phyloP scores from a whole-genome alignment of 2,113 vertebrate species.

The Platanista minor region DNA sequence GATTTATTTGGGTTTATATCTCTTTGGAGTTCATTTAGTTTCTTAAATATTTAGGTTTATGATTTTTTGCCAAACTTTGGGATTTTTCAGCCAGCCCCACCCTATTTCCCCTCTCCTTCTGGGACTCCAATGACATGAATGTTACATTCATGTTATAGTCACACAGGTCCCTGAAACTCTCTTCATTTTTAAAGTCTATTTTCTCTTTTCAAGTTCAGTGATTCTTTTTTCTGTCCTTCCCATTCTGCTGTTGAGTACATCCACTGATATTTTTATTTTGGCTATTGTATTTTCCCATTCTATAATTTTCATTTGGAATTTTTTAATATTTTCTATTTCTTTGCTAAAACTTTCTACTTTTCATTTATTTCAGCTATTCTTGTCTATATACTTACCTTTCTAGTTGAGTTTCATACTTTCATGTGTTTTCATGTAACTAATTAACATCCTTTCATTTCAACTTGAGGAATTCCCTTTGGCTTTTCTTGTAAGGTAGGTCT shows the following conservation, averaged over 20 bases:
- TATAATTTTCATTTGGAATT: not conserved
- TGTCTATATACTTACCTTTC: not conserved
- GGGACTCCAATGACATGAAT: not conserved
- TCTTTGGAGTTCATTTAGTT: not conserved
- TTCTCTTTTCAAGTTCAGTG: not conserved
- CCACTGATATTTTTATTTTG: no score
- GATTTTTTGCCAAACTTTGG: not conserved
- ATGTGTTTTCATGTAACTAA: not conserved
- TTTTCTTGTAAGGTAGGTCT: not conserved
- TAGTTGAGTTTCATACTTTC: not conserved
- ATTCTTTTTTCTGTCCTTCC: not conserved
- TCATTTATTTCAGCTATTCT: not conserved
- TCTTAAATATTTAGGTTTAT: not conserved
- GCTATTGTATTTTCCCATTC: not conserved
- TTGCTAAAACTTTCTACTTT: not conserved
- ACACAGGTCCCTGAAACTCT: fast-evolving
- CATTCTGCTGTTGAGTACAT: not conserved
- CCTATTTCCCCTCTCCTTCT: not conserved
- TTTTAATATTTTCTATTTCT: not conserved
- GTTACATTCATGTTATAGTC: not conserved
- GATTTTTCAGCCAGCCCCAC: not conserved
- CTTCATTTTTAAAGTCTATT: not conserved
- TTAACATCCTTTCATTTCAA: not conserved
- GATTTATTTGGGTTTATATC: not conserved
- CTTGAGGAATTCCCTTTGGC: not conserved